Evolutionary conservation across 2,797 vertebrate species (phyloP).

Genomic region (Lagodon rhomboides): DNA sequence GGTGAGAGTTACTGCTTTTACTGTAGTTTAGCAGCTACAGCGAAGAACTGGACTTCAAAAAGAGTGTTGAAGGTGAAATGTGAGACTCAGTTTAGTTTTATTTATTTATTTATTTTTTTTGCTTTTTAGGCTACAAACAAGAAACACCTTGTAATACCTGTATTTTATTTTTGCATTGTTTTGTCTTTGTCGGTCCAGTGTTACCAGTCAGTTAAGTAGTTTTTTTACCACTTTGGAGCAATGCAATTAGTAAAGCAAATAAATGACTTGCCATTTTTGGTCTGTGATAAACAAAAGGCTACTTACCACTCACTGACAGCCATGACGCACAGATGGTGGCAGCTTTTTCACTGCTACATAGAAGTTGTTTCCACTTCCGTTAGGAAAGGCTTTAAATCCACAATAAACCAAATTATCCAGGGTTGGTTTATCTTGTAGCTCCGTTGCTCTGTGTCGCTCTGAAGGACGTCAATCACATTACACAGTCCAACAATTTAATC

Average conservation of each 20-base stretch:
- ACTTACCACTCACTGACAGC: conserved; percentile 49
- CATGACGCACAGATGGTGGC: conserved; percentile 30
- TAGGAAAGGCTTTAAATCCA: neutral
- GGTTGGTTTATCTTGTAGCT: conserved; percentile 2
- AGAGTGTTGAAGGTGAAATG: no score
- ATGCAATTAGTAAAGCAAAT: neutral
- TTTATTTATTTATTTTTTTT: no score
- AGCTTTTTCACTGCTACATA: conserved; percentile 2
- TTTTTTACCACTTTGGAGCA: conserved; percentile 1
- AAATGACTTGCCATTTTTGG: neutral
- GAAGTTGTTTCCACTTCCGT: conserved; percentile 6
- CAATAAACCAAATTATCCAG: neutral
- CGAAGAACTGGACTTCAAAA: no score
- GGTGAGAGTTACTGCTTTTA: no score
- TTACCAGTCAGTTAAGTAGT: neutral
- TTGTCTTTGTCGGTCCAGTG: no score
- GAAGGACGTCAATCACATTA: neutral
- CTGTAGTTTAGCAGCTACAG: no score
- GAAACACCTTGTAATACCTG: no score
- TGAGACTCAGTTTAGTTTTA: no score
- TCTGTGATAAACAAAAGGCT: conserved; percentile 8
- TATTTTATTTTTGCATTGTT: no score
- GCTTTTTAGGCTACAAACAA: no score
- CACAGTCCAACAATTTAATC: conserved; percentile 16
- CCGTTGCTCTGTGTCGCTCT: neutral